phyloP scores from a whole-genome alignment of 2,113 vertebrate species.

The Morone saxatilis region DNA sequence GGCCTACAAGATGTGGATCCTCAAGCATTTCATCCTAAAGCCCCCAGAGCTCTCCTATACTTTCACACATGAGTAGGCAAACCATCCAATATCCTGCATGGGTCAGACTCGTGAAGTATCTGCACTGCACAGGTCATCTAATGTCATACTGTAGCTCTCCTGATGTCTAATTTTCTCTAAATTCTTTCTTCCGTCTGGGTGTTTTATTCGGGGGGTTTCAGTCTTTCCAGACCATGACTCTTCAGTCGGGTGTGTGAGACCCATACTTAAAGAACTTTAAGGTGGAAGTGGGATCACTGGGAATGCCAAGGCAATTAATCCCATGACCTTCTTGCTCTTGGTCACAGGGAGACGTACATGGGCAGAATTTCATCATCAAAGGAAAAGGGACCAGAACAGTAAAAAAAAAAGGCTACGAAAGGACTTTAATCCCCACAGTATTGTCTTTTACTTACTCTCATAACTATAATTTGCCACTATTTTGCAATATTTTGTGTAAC shows the following conservation, averaged over 20 bases:
- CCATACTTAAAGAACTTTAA: conserved; percentile 61
- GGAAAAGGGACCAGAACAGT: conserved; percentile 10
- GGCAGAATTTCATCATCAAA: conserved; percentile 59
- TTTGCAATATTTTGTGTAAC: not conserved
- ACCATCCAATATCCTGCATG: conserved; percentile 59
- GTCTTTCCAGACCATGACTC: conserved; percentile 47
- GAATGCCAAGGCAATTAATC: conserved; percentile 74
- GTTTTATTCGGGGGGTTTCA: conserved; percentile 41
- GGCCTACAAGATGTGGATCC: conserved; percentile 55
- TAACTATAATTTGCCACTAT: not conserved
- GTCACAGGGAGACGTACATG: conserved; percentile 53
- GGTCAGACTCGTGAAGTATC: conserved; percentile 51
- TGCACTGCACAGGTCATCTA: conserved; percentile 56
- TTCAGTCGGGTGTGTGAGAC: conserved; percentile 60
- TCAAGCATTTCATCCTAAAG: conserved; percentile 61
- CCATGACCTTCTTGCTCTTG: conserved; percentile 40
- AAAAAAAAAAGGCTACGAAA: not conserved
- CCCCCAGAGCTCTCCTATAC: conserved; percentile 39
- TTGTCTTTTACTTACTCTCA: not conserved
- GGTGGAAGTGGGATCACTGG: conserved; percentile 54
- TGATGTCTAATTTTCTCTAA: conserved; percentile 47
- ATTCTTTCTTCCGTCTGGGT: conserved; percentile 46
- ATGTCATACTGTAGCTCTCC: conserved; percentile 50
- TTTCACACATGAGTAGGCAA: conserved; percentile 68
- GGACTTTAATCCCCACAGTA: not conserved